Evolutionary conservation across 2,797 vertebrate genomes (phyloP).

Genomic region (Lagorchestes hirsutus): DNA sequence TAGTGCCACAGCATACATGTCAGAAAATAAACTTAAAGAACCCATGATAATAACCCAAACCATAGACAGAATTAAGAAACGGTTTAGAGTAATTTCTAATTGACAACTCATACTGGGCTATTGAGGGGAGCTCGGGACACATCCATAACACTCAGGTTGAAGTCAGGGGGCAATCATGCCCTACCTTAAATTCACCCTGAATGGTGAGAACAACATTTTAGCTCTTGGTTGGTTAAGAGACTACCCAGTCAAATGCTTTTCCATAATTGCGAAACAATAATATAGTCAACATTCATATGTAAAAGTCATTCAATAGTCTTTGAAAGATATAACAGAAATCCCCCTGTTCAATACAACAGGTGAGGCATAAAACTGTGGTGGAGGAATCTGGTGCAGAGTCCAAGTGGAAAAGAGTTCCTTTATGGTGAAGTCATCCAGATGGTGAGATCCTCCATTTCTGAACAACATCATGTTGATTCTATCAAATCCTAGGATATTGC

Average conservation of each 20-base stretch:
- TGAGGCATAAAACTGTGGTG: neutral
- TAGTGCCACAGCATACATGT: neutral
- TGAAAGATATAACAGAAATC: neutral
- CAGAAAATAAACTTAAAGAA: neutral
- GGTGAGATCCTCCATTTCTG: neutral
- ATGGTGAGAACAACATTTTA: neutral
- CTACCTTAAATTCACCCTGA: neutral
- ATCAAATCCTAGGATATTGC: neutral
- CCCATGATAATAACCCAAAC: neutral
- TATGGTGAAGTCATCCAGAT: neutral
- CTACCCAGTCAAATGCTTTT: neutral
- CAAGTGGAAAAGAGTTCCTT: neutral
- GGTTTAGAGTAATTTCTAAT: neutral
- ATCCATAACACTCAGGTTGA: neutral
- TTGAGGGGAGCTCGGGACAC: neutral
- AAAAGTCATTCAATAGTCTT: neutral
- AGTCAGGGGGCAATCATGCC: neutral
- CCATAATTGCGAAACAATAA: neutral
- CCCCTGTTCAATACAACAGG: neutral
- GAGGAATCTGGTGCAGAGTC: neutral
- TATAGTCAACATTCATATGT: neutral
- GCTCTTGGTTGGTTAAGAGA: neutral
- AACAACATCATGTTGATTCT: neutral
- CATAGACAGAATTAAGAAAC: neutral
- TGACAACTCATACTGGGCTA: neutral